These are phyloP conservation scores for Drosophila leontia DNA, from an alignment of 1,140 invertebrate species.

Conservation along the genomic window DNA sequence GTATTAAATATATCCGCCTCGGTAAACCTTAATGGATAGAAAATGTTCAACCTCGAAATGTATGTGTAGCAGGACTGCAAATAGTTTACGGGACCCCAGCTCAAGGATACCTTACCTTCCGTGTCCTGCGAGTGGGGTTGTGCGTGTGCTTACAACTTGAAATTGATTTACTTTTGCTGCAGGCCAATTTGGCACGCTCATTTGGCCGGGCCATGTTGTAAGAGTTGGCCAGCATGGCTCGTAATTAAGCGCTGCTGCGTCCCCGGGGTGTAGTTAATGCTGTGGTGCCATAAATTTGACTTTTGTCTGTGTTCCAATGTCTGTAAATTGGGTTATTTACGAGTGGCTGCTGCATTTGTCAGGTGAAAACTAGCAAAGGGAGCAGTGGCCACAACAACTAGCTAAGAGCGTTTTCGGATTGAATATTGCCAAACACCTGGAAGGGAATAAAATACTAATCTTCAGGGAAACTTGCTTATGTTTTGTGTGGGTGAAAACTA, in stretches of 20 bases:
- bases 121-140: slow-evolving; percentile 2
- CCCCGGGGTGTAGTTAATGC: slow-evolving; percentile 67
- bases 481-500: background rate
- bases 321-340: slow-evolving; percentile 40
- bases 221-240: slow-evolving; percentile 47
- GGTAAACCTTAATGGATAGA: background rate
- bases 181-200: slow-evolving; percentile 69
- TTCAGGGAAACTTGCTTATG: background rate
- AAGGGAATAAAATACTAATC: background rate
- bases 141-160: slow-evolving; percentile 40
- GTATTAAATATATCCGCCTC: background rate
- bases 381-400: background rate
- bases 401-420: slow-evolving; percentile 24
- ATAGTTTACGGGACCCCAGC: background rate
- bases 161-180: slow-evolving; percentile 70
- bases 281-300: slow-evolving; percentile 61
- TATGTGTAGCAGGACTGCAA: background rate
- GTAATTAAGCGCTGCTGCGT: slow-evolving; percentile 69
- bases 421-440: slow-evolving; percentile 20
- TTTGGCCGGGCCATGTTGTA: slow-evolving; percentile 44
- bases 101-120: slow-evolving; percentile 32
- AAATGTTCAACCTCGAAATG: background rate
- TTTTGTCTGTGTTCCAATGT: slow-evolving; percentile 39
- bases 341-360: slow-evolving; percentile 40
- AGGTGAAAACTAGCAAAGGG: slow-evolving; percentile 28